Base-by-base conservation (phyloP, 2,888 invertebrate species). In the Timandra comae region DNA sequence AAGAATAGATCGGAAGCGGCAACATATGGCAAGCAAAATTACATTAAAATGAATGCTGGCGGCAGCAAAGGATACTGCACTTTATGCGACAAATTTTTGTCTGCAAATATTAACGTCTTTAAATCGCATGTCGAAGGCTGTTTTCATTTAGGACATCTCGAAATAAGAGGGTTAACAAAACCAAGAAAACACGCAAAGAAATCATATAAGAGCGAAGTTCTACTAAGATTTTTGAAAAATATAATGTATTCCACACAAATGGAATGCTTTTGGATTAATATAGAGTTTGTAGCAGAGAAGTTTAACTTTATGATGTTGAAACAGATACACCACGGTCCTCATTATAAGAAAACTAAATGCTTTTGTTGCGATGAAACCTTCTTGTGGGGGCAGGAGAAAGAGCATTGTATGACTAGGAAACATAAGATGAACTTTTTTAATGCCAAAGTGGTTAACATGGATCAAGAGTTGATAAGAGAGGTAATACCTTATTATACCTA, bases 381-480 rank as follows among this genome's bases (percentile, higher is more conserved):
- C 3, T 33, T 49, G 0, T 32, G 29, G 3, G 41, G 46, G 1
- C 38, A 57, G 22, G 51, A 63, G 21, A 38, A 36, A 6, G 35
- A 52, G 10, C 78, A 79, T 52, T 63, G 56, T 25, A 33, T 42
- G 7, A 50, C 50, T 9, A 30, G 40, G 4, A 39, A 49, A 6
- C 78, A 78, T 42, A 63, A 47, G 20, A 30, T 45, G 0, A 56
- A 57, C 2, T 39, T 73, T 12, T 23, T 56, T n/a, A 41, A 43
- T 23, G 50, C 63, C 8, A 50, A 55, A 38, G 38, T 68, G 5
- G 36, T 41, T 8, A 41, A 47, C 9, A 34, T 43, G 3, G 24
- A 49, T n/a, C n/a, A 2, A 1, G 67, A 69, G 31, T 67, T 70
- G 36, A 41, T 77, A 6, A 60, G 79, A 60, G 58, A 74, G 63